Percentiles rank a stretch among this genome's conserved stretches.
phyloP scores from a whole-genome alignment of 2,888 invertebrate species.

The Boloria selene region DNA sequence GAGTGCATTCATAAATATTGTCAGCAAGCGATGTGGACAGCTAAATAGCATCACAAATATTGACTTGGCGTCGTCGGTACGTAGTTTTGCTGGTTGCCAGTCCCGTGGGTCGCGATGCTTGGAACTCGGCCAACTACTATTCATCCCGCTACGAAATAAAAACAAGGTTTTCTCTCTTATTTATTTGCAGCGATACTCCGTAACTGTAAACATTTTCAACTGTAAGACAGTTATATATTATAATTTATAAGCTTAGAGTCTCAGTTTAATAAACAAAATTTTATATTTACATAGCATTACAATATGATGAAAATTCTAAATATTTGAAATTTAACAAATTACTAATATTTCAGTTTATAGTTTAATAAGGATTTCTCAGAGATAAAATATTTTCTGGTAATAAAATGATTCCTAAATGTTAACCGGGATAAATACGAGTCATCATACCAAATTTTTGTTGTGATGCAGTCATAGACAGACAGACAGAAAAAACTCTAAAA shows the following conservation, averaged over 20 bases:
- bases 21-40: slow-evolving; percentile 43
- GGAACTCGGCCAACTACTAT: slow-evolving; percentile 43
- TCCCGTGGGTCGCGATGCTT: slow-evolving; percentile 43
- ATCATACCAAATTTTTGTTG: too few species aligned
- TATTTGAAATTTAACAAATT: too few species aligned
- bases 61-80: slow-evolving; percentile 59
- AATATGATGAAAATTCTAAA: too few species aligned
- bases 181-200: slow-evolving; percentile 24
- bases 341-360: too few species aligned
- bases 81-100: slow-evolving; percentile 49
- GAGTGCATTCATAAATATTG: slow-evolving; percentile 36
- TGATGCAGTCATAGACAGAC: too few species aligned
- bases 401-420: too few species aligned
- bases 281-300: too few species aligned
- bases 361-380: too few species aligned
- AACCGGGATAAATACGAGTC: too few species aligned
- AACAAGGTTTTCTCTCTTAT: slow-evolving; percentile 18
- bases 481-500: too few species aligned
- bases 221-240: neutral
- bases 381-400: too few species aligned
- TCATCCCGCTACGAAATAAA: slow-evolving; percentile 29
- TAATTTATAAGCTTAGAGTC: neutral
- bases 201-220: slow-evolving; percentile 21
- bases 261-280: neutral
- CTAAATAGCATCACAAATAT: slow-evolving; percentile 61